Evolutionary conservation across 1,140 invertebrate species (phyloP).

Genomic region (Drosophila setifemur): DNA sequence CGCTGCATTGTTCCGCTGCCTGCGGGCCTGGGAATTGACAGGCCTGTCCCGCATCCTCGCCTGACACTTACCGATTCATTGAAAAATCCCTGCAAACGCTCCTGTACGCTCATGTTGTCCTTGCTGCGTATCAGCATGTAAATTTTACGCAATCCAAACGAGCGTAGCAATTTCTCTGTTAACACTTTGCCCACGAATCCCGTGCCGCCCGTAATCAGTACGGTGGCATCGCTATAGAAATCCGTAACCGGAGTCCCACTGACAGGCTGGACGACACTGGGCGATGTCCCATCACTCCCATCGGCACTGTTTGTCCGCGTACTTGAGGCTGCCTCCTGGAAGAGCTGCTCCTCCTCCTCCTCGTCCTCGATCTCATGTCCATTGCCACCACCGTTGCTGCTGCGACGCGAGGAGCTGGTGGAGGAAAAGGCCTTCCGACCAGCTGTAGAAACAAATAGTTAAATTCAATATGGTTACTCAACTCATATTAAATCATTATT

Average conservation of each 20-base stretch:
- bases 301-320: slow-evolving; percentile 21
- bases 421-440: slow-evolving; percentile 65
- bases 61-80: slow-evolving; percentile 84
- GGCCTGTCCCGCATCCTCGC: slow-evolving; percentile 28
- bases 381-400: slow-evolving; percentile 40
- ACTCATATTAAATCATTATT: too few species aligned
- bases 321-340: slow-evolving; percentile 31
- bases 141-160: slow-evolving; percentile 88
- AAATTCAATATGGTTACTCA: too few species aligned
- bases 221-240: slow-evolving; percentile 83
- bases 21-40: slow-evolving; percentile 12
- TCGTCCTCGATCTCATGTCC: slow-evolving; percentile 21
- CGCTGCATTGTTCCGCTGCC: slow-evolving; percentile 44
- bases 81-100: slow-evolving; percentile 86
- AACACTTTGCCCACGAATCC: slow-evolving; percentile 95
- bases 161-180: slow-evolving; percentile 93
- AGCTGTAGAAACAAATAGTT: neutral
- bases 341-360: slow-evolving; percentile 31
- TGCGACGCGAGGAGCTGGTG: slow-evolving; percentile 65
- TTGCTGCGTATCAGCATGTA: slow-evolving; percentile 92
- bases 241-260: slow-evolving; percentile 69
- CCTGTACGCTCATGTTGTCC: slow-evolving; percentile 87
- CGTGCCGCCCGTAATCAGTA: slow-evolving; percentile 88
- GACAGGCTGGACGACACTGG: neutral
- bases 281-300: neutral